These are phyloP conservation scores for Danio choprae DNA, from an alignment of 2,797 vertebrate genomes.

Conservation along the genomic window DNA sequence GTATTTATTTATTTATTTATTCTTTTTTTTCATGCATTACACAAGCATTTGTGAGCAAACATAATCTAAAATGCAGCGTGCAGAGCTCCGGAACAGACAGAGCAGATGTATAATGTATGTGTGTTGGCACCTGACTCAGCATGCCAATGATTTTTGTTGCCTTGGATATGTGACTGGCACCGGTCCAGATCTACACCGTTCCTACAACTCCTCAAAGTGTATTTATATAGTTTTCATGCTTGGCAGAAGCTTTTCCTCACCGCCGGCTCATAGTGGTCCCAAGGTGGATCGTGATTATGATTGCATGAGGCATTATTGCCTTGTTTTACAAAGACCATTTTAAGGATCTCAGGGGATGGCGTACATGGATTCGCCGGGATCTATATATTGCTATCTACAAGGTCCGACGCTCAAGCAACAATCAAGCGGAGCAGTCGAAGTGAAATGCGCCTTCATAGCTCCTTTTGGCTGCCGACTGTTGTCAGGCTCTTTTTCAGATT, in stretches of 20 bases:
- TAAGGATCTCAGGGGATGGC: conserved; percentile 69
- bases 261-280: conserved; percentile 70
- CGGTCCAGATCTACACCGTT: conserved; percentile 74
- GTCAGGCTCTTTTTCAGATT: conserved; percentile 42
- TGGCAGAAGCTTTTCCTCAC: conserved; percentile 75
- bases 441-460: conserved; percentile 34
- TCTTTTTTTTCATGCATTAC: conserved; percentile 53
- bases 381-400: conserved; percentile 40
- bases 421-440: conserved; percentile 57
- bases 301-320: conserved; percentile 79
- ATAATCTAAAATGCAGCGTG: conserved; percentile 57
- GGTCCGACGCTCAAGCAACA: conserved; percentile 32
- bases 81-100: conserved; percentile 46
- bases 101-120: conserved; percentile 61
- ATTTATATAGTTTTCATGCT: conserved; percentile 78
- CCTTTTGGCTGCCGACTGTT: conserved; percentile 48
- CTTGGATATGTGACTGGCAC: conserved; percentile 75
- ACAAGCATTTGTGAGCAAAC: conserved; percentile 37
- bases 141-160: conserved; percentile 74
- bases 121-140: conserved; percentile 76
- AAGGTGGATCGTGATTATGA: conserved; percentile 79
- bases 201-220: conserved; percentile 79
- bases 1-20: conserved; percentile 21
- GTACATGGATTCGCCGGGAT: conserved; percentile 65
- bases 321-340: conserved; percentile 75